Conservation (phyloP, 2,113 vertebrate species). For the Shinisaurus crocodilurus region DNA sequence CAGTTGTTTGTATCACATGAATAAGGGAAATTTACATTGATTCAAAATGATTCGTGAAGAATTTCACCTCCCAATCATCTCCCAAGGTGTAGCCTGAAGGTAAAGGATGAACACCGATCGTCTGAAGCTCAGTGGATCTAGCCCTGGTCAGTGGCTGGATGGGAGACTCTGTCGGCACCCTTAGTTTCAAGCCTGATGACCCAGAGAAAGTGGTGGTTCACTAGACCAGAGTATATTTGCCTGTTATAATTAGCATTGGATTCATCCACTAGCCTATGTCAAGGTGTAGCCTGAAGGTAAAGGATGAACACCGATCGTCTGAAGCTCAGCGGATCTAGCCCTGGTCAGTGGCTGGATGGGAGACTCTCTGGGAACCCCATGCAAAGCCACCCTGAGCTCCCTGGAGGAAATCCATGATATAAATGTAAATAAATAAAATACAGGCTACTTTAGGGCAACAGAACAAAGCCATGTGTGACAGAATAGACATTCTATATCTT, state of each 20-base stretch:
- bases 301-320: neutral
- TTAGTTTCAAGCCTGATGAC: neutral
- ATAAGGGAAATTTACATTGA: neutral
- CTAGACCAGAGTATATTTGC: neutral
- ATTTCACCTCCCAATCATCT: neutral
- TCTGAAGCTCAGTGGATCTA: too few species aligned
- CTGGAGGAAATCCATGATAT: neutral
- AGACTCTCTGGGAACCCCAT: neutral
- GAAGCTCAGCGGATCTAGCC: neutral
- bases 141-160: too few species aligned
- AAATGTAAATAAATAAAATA: neutral
- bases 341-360: neutral
- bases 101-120: too few species aligned
- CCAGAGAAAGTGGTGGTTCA: neutral
- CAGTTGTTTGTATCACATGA: neutral
- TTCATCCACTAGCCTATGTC: neutral
- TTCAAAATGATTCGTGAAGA: neutral
- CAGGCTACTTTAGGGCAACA: neutral
- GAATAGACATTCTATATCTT: neutral
- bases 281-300: neutral
- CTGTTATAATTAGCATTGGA: too few species aligned
- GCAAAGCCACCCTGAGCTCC: neutral
- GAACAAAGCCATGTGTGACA: neutral
- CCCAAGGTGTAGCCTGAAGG: too few species aligned
- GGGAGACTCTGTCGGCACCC: neutral